Evolutionary conservation across 2,888 invertebrate genomes (phyloP), one percentile per base, ranked within the genome.

Genomic region (Dendrolimus houi): DNA sequence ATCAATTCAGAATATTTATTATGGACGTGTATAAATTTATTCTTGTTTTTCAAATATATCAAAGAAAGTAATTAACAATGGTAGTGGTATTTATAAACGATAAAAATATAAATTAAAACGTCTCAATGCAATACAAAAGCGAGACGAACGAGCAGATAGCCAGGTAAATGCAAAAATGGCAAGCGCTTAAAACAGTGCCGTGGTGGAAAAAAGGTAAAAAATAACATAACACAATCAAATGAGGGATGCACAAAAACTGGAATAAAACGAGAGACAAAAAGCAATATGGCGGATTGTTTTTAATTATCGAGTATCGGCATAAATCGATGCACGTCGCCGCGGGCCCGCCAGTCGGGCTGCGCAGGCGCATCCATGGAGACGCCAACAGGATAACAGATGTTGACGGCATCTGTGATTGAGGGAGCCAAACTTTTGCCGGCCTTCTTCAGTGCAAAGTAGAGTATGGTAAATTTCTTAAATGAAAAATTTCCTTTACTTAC

Each of bases 221-320:
- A 85, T 82, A 82, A 75, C 83, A 73, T 69, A 78, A 82, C 77
- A 87, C 88, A 90, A 90, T 90, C 89, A 90, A 87, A 90, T 88
- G 89, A 88, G 86, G 81, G 88, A 87, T 83, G 85, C 77, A 85
- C 85, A 87, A 87, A 87, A 89, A 88, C 83, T 80, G 84, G 83
- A 77, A 83, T 83, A 87, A 88, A 87, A 85, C 69, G 75, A 81
- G 76, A 75, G 75, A 86, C 83, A 87, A 87, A 87, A 90, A 87
- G 77, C 82, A 85, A 84, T 80, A 88, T 88, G 89, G 89, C 88
- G 89, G 88, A 89, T 90, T 90, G 90, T 90, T 90, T 90, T 90
- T 90, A 90, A 90, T 90, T 90, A 90, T 88, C 88, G 85, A 89
- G 87, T 89, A 90, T 90, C 88, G 88, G 84, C 87, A 90, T 90